Conservation (phyloP, 2,113 vertebrate genomes). For the Larimichthys polyactis region DNA sequence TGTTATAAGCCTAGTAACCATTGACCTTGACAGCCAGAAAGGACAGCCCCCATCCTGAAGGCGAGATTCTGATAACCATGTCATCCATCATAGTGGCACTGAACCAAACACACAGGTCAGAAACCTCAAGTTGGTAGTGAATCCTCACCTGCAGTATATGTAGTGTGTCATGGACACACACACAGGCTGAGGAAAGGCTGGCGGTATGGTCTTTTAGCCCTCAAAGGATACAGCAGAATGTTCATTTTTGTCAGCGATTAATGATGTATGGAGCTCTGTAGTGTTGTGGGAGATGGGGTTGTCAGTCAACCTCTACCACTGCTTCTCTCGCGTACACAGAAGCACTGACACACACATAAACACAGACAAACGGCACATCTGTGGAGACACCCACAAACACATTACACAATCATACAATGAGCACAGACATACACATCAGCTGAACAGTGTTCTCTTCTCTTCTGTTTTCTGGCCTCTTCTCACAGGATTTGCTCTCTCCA, state of each 20-base stretch:
- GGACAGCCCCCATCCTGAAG: slow-evolving; percentile 70
- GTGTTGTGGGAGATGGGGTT: slow-evolving; percentile 62
- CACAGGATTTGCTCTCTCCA: slow-evolving; percentile 39
- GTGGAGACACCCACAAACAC: slow-evolving; percentile 30
- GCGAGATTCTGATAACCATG: slow-evolving; percentile 70
- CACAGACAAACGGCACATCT: background rate
- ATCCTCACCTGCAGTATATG: slow-evolving; percentile 43
- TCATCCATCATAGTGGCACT: slow-evolving; percentile 74
- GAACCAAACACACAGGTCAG: slow-evolving; percentile 69
- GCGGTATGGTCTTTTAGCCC: slow-evolving; percentile 45
- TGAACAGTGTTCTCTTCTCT: background rate
- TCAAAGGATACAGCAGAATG: slow-evolving; percentile 62
- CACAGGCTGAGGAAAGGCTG: background rate
- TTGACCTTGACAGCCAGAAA: slow-evolving; percentile 77
- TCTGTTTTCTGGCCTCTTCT: slow-evolving; percentile 31
- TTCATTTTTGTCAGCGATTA: slow-evolving; percentile 73
- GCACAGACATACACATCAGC: slow-evolving; percentile 29
- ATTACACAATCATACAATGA: slow-evolving; percentile 33
- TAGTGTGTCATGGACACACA: slow-evolving; percentile 2
- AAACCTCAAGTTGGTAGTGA: slow-evolving; percentile 59
- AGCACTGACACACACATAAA: background rate
- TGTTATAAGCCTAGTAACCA: slow-evolving; percentile 69
- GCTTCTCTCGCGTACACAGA: background rate
- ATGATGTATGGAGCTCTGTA: slow-evolving; percentile 71
- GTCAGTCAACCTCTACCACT: slow-evolving; percentile 58